A percentile compares a stretch with the other conserved stretches of the same genome.
phyloP scores from a whole-genome alignment of 2,113 vertebrate species.

The Mus pahari region DNA sequence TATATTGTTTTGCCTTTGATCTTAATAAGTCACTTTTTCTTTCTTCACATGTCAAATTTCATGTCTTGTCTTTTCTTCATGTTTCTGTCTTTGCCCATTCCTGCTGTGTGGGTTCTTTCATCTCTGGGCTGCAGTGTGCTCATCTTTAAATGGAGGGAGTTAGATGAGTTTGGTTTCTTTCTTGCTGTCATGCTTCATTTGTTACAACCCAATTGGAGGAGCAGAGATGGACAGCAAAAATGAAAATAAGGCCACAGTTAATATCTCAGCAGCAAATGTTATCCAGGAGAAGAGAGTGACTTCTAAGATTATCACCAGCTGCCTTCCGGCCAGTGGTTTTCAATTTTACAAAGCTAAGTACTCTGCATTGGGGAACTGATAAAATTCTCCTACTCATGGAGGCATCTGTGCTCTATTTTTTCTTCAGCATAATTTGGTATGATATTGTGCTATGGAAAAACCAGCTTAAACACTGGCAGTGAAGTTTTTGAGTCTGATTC shows the following conservation, averaged over 20 bases:
- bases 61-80: background rate
- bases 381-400: background rate
- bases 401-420: background rate
- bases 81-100: background rate
- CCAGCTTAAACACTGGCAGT: background rate
- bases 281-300: background rate
- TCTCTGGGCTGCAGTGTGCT: background rate
- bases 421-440: background rate
- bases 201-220: background rate
- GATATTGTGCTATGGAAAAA: background rate
- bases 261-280: slow-evolving; percentile 2
- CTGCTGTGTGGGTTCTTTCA: background rate
- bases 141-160: background rate
- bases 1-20: slow-evolving; percentile 12
- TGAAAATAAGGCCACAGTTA: slow-evolving; percentile 14
- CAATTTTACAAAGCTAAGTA: background rate
- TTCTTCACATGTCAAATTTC: background rate
- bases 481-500: slow-evolving; percentile 14
- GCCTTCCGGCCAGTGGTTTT: background rate
- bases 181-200: background rate
- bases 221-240: background rate
- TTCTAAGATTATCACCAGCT: background rate
- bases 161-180: slow-evolving; percentile 30
- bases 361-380: background rate
- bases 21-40: background rate